Evolutionary conservation across 2,888 invertebrate genomes (phyloP), one percentile per base, ranked within the genome.

Genomic region (Campoletis raptor): DNA sequence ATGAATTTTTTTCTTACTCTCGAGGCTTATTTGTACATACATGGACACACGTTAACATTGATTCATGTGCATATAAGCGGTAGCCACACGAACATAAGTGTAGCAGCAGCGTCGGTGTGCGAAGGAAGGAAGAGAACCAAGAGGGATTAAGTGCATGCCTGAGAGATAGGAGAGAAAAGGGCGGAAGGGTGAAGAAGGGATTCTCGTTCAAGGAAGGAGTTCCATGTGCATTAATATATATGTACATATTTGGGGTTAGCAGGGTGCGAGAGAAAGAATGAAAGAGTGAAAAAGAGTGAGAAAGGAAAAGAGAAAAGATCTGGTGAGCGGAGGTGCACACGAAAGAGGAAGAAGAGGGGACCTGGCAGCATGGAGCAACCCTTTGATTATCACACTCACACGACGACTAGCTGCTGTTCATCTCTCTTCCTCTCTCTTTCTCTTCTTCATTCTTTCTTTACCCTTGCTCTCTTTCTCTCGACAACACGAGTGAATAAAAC

Each of bases 311-410:
- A 40, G 64, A 61, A 72, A 57, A 76, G 54, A 61, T 30, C 54
- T 18, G 40, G 72, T 73, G 78, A 80, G 70, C 73, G 79, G 85
- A 82, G 85, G 78, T 70, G 81, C 83, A 74, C 87, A 80, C 83
- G 82, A 80, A 76, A 87, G 85, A 88, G 88, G 81, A 89, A 88
- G 86, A 85, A 86, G 87, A 87, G 86, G 88, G 88, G 86, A 85
- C 81, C 83, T 85, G 77, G 90, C 80, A 90, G 89, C 87, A 87
- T 86, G 88, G 87, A 86, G 88, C 88, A 90, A 90, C 90, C 90
- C 90, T 90, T 90, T 90, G 89, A 90, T 90, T 90, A 90, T 90
- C 89, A 89, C 89, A 90, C 89, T 90, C 89, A 90, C 86, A 88
- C 87, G 86, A 77, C 83, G 85, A 77, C 89, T 66, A 61, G 83